phyloP scores from a whole-genome alignment of 2,888 invertebrate species.

The Tetanocera ferruginea region DNA sequence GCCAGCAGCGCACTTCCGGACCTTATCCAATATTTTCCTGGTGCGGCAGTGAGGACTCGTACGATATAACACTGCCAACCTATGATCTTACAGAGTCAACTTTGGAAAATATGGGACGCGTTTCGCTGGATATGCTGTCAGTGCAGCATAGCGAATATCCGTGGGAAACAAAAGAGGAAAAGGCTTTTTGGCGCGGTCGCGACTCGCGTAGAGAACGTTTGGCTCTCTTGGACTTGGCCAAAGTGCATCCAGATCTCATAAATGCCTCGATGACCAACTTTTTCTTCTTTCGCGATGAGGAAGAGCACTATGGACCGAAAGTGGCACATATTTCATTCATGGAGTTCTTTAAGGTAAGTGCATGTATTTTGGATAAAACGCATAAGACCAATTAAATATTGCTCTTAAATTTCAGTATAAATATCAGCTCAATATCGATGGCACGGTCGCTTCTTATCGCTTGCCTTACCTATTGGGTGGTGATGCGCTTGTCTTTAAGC shows the following conservation, averaged over 20 bases:
- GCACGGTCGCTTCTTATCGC: constrained; percentile 96
- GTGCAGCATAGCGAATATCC: constrained; percentile 81
- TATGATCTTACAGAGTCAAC: constrained; percentile 95
- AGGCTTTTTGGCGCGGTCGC: constrained; percentile 92
- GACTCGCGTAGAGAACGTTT: constrained; percentile 90
- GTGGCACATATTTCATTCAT: constrained; percentile 89
- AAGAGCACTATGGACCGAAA: constrained; percentile 88
- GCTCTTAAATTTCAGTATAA: constrained; percentile 79
- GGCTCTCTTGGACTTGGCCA: constrained; percentile 83
- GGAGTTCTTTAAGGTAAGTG: constrained; percentile 90
- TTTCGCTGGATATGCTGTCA: constrained; percentile 90
- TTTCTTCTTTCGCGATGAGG: constrained; percentile 92
- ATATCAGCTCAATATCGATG: constrained; percentile 94
- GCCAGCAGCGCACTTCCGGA: constrained; percentile 69
- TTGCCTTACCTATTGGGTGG: constrained; percentile 92
- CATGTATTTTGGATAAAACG: neutral
- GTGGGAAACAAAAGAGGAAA: constrained; percentile 82
- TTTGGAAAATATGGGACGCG: constrained; percentile 93
- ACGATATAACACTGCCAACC: constrained; percentile 94
- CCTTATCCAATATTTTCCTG: constrained; percentile 92
- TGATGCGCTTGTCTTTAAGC: constrained; percentile 90
- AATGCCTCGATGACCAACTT: constrained; percentile 96
- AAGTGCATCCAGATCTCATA: constrained; percentile 81
- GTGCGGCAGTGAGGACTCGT: constrained; percentile 90
- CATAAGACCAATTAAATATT: neutral